Conservation (phyloP, 2,113 vertebrate species). For the Reinhardtius hippoglossoides region DNA sequence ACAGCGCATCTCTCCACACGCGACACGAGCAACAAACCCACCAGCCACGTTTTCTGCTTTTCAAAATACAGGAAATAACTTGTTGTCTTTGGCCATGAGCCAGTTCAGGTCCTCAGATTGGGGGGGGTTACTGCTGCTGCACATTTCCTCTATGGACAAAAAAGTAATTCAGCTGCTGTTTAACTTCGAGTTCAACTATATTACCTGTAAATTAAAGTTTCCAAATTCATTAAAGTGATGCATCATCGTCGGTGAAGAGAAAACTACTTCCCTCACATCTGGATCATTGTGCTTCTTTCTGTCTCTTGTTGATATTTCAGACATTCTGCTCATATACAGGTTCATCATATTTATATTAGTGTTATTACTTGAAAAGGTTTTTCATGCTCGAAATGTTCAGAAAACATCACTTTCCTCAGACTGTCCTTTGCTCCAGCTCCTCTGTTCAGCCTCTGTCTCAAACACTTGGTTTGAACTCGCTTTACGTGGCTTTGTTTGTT, state of each 20-base stretch:
- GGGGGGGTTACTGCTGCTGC: not conserved
- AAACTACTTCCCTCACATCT: not conserved
- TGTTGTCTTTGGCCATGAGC: slow-evolving; percentile 34
- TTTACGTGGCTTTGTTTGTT: too few relatives aligned
- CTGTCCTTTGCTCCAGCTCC: too few relatives aligned
- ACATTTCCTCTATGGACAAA: not conserved
- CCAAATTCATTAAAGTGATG: not conserved
- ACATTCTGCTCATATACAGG: too few relatives aligned
- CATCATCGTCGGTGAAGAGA: not conserved
- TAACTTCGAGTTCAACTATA: not conserved
- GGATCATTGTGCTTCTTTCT: slow-evolving; percentile 35
- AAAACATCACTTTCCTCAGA: too few relatives aligned
- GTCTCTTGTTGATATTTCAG: slow-evolving; percentile 12
- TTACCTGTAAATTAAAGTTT: not conserved
- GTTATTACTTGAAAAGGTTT: too few relatives aligned
- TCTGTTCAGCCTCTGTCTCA: too few relatives aligned
- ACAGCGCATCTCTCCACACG: slow-evolving; percentile 33
- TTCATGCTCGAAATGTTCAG: too few relatives aligned
- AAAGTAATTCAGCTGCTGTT: not conserved
- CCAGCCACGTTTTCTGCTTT: not conserved
- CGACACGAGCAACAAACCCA: slow-evolving; percentile 27
- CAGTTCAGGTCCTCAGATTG: not conserved
- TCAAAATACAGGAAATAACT: slow-evolving; percentile 49
- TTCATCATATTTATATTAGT: too few relatives aligned
- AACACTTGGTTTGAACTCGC: too few relatives aligned